Base-by-base conservation (phyloP, 2,113 vertebrate species). In the Pyxicephalus adspersus region DNA sequence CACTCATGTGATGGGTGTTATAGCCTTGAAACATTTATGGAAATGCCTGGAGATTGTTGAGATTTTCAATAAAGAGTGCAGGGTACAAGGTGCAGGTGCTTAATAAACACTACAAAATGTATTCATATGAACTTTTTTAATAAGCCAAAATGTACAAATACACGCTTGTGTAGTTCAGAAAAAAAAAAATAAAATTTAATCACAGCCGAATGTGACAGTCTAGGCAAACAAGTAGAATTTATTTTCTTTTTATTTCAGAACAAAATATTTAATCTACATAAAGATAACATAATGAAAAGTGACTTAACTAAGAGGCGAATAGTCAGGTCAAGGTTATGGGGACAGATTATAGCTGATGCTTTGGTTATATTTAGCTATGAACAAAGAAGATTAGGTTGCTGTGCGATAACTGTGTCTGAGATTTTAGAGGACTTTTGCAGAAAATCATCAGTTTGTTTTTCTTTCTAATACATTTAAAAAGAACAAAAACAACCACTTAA, bases 361-460 rank as follows among this genome's bases (percentile, higher is more conserved):
- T 72, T 29, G 78, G 78, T 73, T 81, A 61, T 34, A 28, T 81
- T 81, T 73, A 81, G 78, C 78, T 73, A 64, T 67, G 58, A 72
- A 81, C 78, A 81, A 81, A 81, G 78, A 73, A 81, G 78, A 81
- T 81, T 81, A 81, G 54, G 66, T 73, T 34, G 20, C 34, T 73
- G 51, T 4, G 38, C 64, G 45, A 55, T 73, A 23, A 54, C 57
- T 6, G 31, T 55, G 45, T 64, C 23, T 64, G 60, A 68, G 58
- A 73, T 73, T 51, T 80, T 54, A 23, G 73, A 64, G 58, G 26
- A 72, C 63, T 57, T 64, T 64, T 52, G 22, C 60, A 73, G 58
- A 64, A 55, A 73, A 64, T 64, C 28, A 64, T 68, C 17, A 38
- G 22, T 52, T 25, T 31, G 7, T 22, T 52, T 67, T 64, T 4